Evolutionary conservation across 2,113 vertebrate species (phyloP).

Genomic region (Mobula hypostoma): DNA sequence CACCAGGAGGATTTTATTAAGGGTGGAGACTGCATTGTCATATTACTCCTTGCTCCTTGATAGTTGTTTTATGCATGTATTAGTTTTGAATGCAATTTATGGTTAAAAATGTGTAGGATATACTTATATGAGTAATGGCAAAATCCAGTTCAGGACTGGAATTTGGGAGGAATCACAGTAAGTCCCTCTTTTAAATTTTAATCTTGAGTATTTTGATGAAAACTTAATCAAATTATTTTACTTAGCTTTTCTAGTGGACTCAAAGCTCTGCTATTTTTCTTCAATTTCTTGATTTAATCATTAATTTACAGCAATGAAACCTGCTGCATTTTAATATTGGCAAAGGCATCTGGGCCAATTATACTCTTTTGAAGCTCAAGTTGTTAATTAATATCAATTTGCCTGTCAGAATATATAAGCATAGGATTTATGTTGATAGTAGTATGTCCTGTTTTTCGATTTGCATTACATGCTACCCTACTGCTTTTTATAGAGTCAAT

Average conservation of each 20-base stretch:
- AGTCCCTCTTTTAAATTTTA: background rate
- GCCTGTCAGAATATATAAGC: background rate
- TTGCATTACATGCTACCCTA: background rate
- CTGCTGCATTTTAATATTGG: background rate
- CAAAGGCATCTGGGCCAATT: background rate
- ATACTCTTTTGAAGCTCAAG: background rate
- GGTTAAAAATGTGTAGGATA: background rate
- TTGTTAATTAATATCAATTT: background rate
- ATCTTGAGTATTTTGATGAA: background rate
- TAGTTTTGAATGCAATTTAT: background rate
- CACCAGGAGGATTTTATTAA: background rate
- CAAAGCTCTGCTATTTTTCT: background rate
- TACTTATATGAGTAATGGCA: background rate
- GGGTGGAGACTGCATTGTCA: background rate
- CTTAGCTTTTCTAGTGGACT: background rate
- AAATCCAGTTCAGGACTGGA: background rate
- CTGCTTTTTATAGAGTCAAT: background rate
- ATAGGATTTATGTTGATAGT: background rate
- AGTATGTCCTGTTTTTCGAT: background rate
- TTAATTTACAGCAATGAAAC: background rate
- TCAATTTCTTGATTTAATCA: background rate
- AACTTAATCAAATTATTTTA: background rate
- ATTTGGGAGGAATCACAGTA: background rate
- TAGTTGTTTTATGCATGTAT: background rate
- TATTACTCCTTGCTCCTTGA: background rate